Conservation (phyloP, 2,113 vertebrate genomes). For the cat (Felis catus) region DNA sequence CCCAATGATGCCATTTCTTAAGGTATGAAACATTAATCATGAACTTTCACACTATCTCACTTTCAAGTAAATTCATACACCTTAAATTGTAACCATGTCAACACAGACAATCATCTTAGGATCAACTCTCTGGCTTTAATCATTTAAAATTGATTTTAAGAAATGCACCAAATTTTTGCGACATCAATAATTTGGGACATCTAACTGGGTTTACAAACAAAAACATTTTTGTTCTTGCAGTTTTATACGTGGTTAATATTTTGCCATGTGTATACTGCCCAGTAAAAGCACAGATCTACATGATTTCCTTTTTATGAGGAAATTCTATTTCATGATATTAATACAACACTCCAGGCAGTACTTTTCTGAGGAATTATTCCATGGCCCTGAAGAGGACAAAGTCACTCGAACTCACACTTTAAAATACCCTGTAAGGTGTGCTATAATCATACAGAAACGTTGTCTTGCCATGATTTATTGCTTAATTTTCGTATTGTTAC, state of each 20-base stretch:
- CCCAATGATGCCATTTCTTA: slow-evolving; percentile 29
- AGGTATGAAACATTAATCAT: not conserved
- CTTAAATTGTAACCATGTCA: slow-evolving; percentile 40
- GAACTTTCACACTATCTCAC: not conserved
- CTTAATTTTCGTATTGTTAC: slow-evolving; percentile 44
- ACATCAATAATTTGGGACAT: not conserved
- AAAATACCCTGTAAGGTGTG: not conserved
- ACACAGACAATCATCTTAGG: not conserved
- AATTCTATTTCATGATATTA: slow-evolving; percentile 30
- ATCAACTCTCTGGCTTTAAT: slow-evolving; percentile 23
- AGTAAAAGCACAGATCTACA: not conserved
- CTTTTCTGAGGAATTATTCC: slow-evolving; percentile 27
- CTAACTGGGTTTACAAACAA: not conserved
- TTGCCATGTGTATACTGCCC: not conserved
- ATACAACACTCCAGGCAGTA: not conserved
- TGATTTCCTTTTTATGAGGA: not conserved
- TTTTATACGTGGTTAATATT: not conserved
- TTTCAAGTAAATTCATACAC: slow-evolving; percentile 22
- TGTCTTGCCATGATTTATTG: not conserved
- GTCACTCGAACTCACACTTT: not conserved
- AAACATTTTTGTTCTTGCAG: not conserved
- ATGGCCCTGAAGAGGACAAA: not conserved
- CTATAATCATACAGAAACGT: not conserved
- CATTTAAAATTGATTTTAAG: slow-evolving; percentile 25
- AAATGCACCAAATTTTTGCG: not conserved